Conservation (phyloP, 2,797 vertebrate species). For the Denticeps clupeoides region DNA sequence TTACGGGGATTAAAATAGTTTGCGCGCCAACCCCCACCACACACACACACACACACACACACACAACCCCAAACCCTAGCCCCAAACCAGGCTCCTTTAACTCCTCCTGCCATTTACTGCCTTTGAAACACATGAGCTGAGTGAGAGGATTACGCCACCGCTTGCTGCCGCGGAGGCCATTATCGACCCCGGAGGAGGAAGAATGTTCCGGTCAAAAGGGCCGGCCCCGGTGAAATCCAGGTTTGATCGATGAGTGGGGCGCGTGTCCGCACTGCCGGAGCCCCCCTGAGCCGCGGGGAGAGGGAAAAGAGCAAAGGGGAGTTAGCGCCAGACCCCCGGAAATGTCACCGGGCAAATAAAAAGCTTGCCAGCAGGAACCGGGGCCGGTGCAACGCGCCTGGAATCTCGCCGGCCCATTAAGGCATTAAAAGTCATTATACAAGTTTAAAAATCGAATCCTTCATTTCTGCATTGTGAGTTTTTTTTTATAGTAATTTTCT, state of each 20-base stretch:
- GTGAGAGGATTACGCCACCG: constrained; percentile 2
- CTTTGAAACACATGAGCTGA: constrained; percentile 42
- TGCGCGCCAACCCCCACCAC: constrained; percentile 30
- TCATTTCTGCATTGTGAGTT: too few relatives aligned
- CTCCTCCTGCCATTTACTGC: constrained; percentile 47
- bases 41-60: background rate
- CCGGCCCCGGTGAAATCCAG: constrained; percentile 39
- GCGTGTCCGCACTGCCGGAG: constrained; percentile 51
- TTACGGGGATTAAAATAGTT: constrained; percentile 68
- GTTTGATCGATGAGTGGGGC: constrained; percentile 51
- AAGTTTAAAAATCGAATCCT: too few relatives aligned
- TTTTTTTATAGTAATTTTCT: too few relatives aligned
- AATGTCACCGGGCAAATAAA: too few relatives aligned
- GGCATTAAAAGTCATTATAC: too few relatives aligned
- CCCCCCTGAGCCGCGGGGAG: constrained; percentile 26
- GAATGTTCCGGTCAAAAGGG: constrained; percentile 43
- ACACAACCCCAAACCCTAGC: constrained; percentile 21
- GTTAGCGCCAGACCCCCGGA: too few relatives aligned
- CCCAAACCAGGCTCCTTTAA: constrained; percentile 27
- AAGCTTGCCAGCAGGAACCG: too few relatives aligned
- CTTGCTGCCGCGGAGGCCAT: constrained; percentile 21
- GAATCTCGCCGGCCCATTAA: too few relatives aligned
- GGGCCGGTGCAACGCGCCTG: too few relatives aligned
- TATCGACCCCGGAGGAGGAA: constrained; percentile 31
- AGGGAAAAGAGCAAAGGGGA: constrained; percentile 37